Conservation (phyloP, 2,113 vertebrate species). For the Tyrannus savana region DNA sequence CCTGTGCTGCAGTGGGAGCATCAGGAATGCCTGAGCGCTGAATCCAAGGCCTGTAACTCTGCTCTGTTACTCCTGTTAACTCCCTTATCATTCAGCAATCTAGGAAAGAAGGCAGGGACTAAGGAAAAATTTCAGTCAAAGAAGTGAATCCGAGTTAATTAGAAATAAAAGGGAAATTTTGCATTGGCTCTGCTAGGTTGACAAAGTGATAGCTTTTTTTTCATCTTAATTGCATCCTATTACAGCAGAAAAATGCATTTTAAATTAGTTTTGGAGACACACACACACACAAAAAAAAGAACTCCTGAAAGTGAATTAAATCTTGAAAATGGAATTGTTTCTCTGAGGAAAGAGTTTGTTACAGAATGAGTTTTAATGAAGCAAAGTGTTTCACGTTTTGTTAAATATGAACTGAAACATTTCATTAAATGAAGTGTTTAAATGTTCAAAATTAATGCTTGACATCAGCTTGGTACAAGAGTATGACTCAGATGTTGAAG, state of each 20-base stretch:
- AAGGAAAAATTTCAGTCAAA: background rate
- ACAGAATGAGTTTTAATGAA: background rate
- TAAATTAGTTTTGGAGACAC: background rate
- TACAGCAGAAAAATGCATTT: background rate
- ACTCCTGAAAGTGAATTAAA: background rate
- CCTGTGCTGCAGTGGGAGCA: constrained; percentile 13
- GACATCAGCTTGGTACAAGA: constrained; percentile 73
- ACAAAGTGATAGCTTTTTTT: background rate
- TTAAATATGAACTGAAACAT: background rate
- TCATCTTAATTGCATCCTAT: background rate
- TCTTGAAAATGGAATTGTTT: background rate
- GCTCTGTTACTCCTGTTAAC: background rate
- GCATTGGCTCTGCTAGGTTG: background rate
- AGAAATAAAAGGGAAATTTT: background rate
- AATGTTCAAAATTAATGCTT: constrained; percentile 54
- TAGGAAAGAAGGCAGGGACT: background rate
- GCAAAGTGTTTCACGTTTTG: background rate
- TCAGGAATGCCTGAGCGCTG: background rate
- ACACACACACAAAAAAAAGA: background rate
- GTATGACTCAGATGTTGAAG: constrained; percentile 65
- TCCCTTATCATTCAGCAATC: background rate
- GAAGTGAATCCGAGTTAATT: background rate
- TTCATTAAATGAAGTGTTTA: constrained; percentile 7
- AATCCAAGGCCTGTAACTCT: background rate
- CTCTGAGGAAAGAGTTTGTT: background rate